Evolutionary conservation across 2,113 vertebrate species (phyloP), one percentile per base, ranked within the genome.

Genomic region (Choloepus hoffmanni): DNA sequence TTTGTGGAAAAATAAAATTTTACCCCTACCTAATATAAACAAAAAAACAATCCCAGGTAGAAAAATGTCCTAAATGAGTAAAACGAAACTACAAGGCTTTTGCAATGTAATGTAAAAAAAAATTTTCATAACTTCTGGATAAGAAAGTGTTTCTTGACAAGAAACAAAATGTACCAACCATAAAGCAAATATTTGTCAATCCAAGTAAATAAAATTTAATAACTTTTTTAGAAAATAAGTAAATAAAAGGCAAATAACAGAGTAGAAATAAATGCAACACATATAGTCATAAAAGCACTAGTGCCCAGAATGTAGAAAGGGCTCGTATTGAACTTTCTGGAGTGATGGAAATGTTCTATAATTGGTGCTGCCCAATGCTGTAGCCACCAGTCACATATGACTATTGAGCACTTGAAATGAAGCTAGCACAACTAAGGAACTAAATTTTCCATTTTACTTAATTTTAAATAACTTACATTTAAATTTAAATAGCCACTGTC

Each of bases 31-130:
- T 36, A 78, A 85, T 76, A 36, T 77, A 89, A 90, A 74, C 15
- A 23, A 60, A 92, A 85, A 74, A 7, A 83, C 6, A 68, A 60
- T 60, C 18, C 23, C 15, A 87, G 65, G 58, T 48, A 55, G 58
- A 79, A 95, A 89, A 63, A 74, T 72, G 24, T 76, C 1, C 45
- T 67, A 92, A 77, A 33, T 77, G 68, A 45, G 55, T 79, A 90
- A 95, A 89, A 43, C 4, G 65, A 81, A 97, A 19, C 36, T 36
- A 8, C 1, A 43, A 62, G 63, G 1, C 8, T 94, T 92, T 84
- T 77, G 19, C 23, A 83, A 83, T 40, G 65, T 11, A 62, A 60
- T 68, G n/a, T 12, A 36, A 58, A 78, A 73, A 16, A 81, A 74
- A 48, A n/a, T 33, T 30, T 70, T 36, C 12, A 92, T n/a, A n/a